phyloP scores from a whole-genome alignment of 2,113 vertebrate genomes.

The Sphyrna mokarran region DNA sequence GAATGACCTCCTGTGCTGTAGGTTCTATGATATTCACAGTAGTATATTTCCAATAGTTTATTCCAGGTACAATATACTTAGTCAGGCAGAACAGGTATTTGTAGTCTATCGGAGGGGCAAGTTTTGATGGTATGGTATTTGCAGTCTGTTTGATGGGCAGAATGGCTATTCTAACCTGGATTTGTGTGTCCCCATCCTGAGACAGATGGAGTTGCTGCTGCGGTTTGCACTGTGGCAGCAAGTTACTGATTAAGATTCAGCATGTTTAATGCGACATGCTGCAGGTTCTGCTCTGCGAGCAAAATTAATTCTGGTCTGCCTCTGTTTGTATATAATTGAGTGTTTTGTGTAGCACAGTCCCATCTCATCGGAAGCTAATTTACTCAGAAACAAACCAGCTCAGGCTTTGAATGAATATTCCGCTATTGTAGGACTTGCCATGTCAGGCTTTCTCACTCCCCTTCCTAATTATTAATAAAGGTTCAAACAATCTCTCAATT shows the following conservation, averaged over 20 bases:
- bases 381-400: not conserved
- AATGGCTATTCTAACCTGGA: not conserved
- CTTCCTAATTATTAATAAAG: not conserved
- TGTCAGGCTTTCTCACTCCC: not conserved
- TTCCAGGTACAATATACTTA: not conserved
- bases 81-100: too few species aligned
- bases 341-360: not conserved
- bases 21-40: too few species aligned
- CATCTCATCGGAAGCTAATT: not conserved
- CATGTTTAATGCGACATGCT: not conserved
- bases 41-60: not conserved
- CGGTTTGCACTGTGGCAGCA: not conserved
- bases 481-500: not conserved
- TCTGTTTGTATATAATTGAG: not conserved
- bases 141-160: not conserved
- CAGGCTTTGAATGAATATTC: not conserved
- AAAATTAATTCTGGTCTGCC: not conserved
- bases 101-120: not conserved
- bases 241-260: not conserved
- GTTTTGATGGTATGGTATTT: not conserved
- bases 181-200: not conserved
- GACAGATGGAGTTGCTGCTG: not conserved
- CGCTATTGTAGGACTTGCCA: not conserved
- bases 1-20: too few species aligned
- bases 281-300: not conserved